These are phyloP conservation scores for Colletes collaris DNA, from an alignment of 2,888 invertebrate species.

Conservation along the genomic window DNA sequence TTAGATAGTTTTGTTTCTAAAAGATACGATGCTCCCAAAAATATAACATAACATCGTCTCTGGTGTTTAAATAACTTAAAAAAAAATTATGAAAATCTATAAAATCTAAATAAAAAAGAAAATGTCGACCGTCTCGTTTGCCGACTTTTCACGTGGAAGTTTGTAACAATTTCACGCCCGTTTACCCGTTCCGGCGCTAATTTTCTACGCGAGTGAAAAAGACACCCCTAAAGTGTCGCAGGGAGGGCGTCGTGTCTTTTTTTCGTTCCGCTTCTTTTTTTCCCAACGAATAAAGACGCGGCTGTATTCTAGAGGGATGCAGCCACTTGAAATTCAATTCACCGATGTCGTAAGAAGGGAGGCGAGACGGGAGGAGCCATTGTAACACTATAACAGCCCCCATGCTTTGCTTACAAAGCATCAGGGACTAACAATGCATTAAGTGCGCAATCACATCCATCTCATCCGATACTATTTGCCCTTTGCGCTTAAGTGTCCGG, in stretches of 20 bases:
- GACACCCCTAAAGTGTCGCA: constrained; percentile 61
- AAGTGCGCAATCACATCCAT: constrained; percentile 84
- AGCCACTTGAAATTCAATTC: constrained; percentile 83
- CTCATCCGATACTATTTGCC: constrained; percentile 84
- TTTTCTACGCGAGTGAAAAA: constrained; percentile 47
- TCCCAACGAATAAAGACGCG: constrained; percentile 74
- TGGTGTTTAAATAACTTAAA: too few relatives aligned
- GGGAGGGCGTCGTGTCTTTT: constrained; percentile 57
- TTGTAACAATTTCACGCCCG: constrained; percentile 42
- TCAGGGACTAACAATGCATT: constrained; percentile 81
- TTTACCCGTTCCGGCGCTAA: constrained; percentile 43
- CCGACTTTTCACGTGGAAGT: not conserved
- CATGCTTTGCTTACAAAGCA: constrained; percentile 82
- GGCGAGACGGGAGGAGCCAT: constrained; percentile 70
- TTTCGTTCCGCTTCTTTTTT: constrained; percentile 21
- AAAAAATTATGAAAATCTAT: too few relatives aligned
- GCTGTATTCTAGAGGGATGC: constrained; percentile 81
- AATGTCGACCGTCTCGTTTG: too few relatives aligned
- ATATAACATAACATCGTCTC: too few relatives aligned
- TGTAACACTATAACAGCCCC: constrained; percentile 80
- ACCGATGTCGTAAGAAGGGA: constrained; percentile 73
- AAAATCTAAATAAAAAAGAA: too few relatives aligned
- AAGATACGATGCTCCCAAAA: too few relatives aligned
- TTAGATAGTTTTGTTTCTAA: too few relatives aligned
- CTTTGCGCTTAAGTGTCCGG: constrained; percentile 80